Conservation (phyloP, 2,888 invertebrate genomes). For the Zele albiditarsus region DNA sequence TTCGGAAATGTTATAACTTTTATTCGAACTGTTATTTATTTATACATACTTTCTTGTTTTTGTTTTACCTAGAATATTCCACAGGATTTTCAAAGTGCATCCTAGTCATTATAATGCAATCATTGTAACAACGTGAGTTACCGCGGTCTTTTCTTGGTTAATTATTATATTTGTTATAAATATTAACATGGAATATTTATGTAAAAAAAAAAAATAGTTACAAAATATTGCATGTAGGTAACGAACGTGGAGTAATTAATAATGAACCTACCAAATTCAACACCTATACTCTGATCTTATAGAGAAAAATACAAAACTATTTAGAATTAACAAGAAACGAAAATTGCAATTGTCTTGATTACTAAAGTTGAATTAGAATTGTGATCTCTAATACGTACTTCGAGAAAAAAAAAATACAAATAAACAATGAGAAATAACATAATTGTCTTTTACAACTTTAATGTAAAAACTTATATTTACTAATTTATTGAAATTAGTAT, state of each 20-base stretch:
- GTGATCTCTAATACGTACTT: background rate
- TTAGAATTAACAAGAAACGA: background rate
- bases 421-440: background rate
- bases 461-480: constrained; percentile 1
- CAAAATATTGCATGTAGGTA: background rate
- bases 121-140: background rate
- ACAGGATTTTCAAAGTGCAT: background rate
- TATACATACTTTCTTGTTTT: constrained; percentile 20
- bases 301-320: background rate
- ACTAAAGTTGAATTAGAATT: background rate
- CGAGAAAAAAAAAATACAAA: background rate
- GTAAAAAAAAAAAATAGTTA: background rate
- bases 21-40: constrained; percentile 27
- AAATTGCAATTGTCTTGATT: background rate
- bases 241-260: background rate
- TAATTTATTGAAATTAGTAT: background rate
- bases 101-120: constrained; percentile 18
- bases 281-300: background rate
- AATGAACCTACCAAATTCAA: background rate
- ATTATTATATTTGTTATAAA: background rate
- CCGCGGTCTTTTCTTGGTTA: background rate
- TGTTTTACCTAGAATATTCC: background rate
- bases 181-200: constrained; percentile 19
- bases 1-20: background rate
- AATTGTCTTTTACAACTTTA: constrained; percentile 5